phyloP scores from a whole-genome alignment of 2,113 vertebrate species.

The Gulo gulo region DNA sequence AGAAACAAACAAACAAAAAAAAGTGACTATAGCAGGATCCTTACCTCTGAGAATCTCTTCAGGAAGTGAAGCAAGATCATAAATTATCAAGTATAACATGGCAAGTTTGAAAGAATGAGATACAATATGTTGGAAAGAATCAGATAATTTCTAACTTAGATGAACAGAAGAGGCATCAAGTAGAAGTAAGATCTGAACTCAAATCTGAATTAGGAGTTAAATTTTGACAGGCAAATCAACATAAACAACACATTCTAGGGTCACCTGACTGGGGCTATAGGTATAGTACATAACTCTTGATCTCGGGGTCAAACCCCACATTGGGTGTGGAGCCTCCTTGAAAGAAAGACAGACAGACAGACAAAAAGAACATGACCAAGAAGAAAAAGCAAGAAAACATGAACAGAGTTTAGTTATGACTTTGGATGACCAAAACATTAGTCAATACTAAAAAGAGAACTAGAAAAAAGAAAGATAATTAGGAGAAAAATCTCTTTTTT shows the following conservation, averaged over 20 bases:
- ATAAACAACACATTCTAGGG: not conserved
- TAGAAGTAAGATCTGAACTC: not conserved
- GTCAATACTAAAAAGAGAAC: not conserved
- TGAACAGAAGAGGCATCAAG: not conserved
- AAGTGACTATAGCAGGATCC: not conserved
- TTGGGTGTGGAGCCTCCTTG: not conserved
- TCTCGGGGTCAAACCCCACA: not conserved
- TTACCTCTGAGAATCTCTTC: not conserved
- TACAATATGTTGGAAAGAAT: not conserved
- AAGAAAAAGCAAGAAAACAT: not conserved
- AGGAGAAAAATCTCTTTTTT: not conserved
- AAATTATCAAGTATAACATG: not conserved
- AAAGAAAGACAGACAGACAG: no score
- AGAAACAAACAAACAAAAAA: not conserved
- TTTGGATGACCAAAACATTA: not conserved
- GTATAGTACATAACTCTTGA: not conserved
- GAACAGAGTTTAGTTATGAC: not conserved
- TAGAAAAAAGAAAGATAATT: not conserved
- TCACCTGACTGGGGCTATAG: not conserved
- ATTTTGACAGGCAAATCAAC: not conserved
- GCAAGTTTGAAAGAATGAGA: not conserved
- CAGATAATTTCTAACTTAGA: not conserved
- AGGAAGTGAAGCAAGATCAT: not conserved
- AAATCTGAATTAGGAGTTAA: not conserved
- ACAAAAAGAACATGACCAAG: not conserved